phyloP scores from a whole-genome alignment of 2,888 invertebrate genomes.

The Rhaphigaster nebulosa region DNA sequence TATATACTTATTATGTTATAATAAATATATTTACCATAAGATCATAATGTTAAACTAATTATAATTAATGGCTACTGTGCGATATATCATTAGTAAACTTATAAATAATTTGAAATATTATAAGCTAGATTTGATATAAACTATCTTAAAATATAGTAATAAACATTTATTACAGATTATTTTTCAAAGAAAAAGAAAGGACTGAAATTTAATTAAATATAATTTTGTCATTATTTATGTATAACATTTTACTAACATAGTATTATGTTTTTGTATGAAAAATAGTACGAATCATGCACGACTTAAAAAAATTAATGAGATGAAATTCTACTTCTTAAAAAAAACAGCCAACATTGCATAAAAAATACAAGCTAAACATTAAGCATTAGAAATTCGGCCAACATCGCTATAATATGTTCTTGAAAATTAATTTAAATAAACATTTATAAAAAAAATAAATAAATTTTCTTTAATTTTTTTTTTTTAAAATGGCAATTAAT shows the following conservation, averaged over 20 bases:
- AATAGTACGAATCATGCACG: not conserved
- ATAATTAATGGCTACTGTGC: not conserved
- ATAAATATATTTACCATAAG: no score
- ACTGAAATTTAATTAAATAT: not conserved
- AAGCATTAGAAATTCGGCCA: not conserved
- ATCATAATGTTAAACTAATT: no score
- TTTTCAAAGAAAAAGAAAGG: not conserved
- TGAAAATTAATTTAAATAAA: no score
- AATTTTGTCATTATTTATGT: not conserved
- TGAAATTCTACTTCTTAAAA: not conserved
- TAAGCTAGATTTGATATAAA: not conserved
- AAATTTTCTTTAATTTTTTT: not conserved
- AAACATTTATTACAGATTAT: not conserved
- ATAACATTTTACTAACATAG: not conserved
- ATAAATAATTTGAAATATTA: not conserved
- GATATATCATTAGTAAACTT: not conserved
- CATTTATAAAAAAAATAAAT: not conserved
- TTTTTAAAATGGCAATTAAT: no score
- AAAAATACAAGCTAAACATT: conserved; percentile 37
- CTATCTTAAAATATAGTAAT: not conserved
- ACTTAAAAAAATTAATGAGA: not conserved
- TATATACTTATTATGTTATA: no score
- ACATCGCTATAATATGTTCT: not conserved
- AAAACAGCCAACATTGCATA: conserved; percentile 30
- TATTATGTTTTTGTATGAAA: not conserved